These are phyloP conservation scores for Loris lydekkerianus DNA, from an alignment of 2,797 vertebrate species.

Conservation along the genomic window DNA sequence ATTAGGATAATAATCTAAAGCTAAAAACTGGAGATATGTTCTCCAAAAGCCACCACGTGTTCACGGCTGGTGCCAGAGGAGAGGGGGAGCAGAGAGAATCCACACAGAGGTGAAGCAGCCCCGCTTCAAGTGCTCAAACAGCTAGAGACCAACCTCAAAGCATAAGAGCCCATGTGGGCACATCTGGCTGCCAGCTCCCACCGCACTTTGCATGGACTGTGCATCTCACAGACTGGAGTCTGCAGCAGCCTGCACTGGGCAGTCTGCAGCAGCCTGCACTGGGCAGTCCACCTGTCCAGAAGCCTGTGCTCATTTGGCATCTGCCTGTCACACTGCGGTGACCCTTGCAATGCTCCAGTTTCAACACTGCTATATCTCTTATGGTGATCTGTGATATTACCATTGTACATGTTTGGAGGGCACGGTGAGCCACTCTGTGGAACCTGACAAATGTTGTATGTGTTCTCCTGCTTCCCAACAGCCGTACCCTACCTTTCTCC, in stretches of 20 bases:
- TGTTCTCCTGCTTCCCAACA: background rate
- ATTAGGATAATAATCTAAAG: background rate
- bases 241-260: too few relatives aligned
- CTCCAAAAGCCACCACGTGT: background rate
- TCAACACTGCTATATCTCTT: background rate
- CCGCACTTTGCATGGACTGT: background rate
- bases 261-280: background rate
- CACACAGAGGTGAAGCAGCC: accelerated
- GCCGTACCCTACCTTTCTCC: background rate
- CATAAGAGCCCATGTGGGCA: accelerated
- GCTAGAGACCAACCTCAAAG: background rate
- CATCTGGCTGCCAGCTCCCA: too few relatives aligned
- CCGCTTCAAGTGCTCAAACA: background rate
- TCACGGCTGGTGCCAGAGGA: accelerated
- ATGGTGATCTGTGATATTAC: background rate
- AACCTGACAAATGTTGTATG: background rate
- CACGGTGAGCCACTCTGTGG: background rate
- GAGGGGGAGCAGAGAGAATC: accelerated
- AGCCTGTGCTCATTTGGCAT: background rate
- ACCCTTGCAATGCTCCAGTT: background rate
- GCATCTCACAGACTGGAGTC: background rate
- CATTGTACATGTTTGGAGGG: too few relatives aligned
- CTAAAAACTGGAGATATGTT: background rate
- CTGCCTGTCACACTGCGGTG: background rate
- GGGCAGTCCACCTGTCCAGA: background rate